Evolutionary conservation across 2,888 invertebrate genomes (phyloP).

Genomic region (Drosophila greeni): DNA sequence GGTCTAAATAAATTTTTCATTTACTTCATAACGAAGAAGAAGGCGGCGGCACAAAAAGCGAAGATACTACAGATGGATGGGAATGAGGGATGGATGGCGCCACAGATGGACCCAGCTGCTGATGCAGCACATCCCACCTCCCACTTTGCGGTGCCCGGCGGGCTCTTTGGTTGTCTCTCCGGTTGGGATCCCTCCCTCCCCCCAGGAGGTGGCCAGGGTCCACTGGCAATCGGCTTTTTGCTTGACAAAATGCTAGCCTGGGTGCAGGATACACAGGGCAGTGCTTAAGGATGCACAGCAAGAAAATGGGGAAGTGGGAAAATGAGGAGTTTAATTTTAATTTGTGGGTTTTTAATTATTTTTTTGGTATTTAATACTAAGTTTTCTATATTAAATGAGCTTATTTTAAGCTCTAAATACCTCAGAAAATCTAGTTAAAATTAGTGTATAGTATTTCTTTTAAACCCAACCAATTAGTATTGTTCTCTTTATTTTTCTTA

Average conservation of each 20-base stretch:
- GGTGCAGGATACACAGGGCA: not conserved
- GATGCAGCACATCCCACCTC: conserved; percentile 16
- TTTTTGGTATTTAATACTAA: no score
- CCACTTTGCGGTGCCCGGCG: conserved; percentile 9
- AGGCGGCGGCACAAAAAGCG: conserved; percentile 37
- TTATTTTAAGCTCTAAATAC: not conserved
- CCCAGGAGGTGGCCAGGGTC: conserved; percentile 4
- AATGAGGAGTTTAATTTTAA: not conserved
- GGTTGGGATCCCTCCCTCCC: conserved; percentile 2
- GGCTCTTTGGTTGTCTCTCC: not conserved
- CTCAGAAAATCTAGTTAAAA: not conserved
- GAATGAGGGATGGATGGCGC: not conserved
- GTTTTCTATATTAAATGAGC: not conserved
- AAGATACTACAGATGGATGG: conserved; percentile 16
- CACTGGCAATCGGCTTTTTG: conserved; percentile 11
- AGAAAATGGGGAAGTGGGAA: no score
- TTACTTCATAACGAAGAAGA: conserved; percentile 58
- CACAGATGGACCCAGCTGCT: conserved; percentile 24
- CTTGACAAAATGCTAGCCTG: conserved; percentile 4
- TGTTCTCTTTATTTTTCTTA: no score
- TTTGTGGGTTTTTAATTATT: not conserved
- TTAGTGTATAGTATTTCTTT: not conserved
- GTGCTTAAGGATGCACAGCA: not conserved
- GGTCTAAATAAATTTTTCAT: conserved; percentile 71
- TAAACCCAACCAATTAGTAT: not conserved